These are phyloP conservation scores for Montipora cactus DNA, from an alignment of 64 coral and sea anemone species.

Conservation along the genomic window DNA sequence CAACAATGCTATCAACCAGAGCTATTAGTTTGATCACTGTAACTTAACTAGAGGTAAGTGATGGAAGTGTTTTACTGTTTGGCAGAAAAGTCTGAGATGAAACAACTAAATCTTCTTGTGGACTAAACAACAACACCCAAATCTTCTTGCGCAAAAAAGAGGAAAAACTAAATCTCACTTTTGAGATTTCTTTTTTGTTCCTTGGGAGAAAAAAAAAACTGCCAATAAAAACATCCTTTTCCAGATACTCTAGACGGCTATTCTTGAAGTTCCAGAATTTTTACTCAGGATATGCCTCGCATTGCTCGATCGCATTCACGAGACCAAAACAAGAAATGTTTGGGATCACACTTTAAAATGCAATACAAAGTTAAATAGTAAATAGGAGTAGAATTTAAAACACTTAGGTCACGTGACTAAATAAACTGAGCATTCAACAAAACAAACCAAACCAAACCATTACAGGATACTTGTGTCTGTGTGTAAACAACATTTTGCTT, in stretches of 20 bases:
- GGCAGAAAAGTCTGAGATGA: too few relatives aligned
- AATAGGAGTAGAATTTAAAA: neutral
- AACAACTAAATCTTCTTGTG: neutral
- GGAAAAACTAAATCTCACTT: too few relatives aligned
- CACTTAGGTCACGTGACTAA: neutral
- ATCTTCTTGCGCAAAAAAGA: neutral
- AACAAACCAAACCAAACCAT: slow-evolving; percentile 34
- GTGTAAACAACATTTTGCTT: neutral
- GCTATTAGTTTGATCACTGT: neutral
- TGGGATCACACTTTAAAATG: neutral
- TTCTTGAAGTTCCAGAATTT: neutral
- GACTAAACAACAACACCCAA: neutral
- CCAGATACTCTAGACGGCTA: too few relatives aligned
- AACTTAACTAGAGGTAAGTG: neutral
- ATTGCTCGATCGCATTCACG: neutral
- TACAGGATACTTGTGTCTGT: neutral
- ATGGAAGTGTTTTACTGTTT: neutral
- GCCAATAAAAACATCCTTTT: too few relatives aligned
- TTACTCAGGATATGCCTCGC: neutral
- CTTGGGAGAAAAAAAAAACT: too few relatives aligned
- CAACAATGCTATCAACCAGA: neutral
- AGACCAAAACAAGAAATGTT: too few relatives aligned
- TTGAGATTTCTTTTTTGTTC: too few relatives aligned
- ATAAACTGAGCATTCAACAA: neutral
- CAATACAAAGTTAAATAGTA: neutral